Evolutionary conservation across 2,888 invertebrate genomes (phyloP).

Genomic region (Nebria brevicollis): DNA sequence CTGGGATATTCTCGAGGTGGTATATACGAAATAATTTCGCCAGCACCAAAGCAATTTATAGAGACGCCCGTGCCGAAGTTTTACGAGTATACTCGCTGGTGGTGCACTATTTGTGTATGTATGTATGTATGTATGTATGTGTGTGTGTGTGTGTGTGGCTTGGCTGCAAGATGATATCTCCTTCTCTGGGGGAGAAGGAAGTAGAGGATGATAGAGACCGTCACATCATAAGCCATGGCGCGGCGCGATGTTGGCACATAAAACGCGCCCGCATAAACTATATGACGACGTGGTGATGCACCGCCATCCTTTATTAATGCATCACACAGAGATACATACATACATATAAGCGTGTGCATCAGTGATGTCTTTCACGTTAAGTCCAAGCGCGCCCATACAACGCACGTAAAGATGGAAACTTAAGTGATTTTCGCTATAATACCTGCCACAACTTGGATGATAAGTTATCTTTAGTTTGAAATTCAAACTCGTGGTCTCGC

Average conservation of each 20-base stretch:
- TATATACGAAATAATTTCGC: slow-evolving; percentile 1
- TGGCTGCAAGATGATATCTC: slow-evolving; percentile 14
- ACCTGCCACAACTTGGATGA: not conserved
- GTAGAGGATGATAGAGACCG: slow-evolving; percentile 12
- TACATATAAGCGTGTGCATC: not conserved
- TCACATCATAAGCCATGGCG: slow-evolving; percentile 27
- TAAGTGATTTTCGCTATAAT: not conserved
- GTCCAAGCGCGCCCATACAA: not conserved
- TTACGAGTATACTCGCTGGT: not conserved
- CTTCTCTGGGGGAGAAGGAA: not conserved
- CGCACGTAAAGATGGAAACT: not conserved
- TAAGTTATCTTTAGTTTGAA: not conserved
- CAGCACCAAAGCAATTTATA: not conserved
- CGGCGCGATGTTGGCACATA: slow-evolving; percentile 14
- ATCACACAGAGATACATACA: not conserved
- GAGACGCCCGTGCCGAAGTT: not conserved
- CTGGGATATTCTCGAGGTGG: not conserved
- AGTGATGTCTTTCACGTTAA: not conserved
- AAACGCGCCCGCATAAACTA: slow-evolving; percentile 27
- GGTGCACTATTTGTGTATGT: not conserved
- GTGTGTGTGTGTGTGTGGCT: not conserved
- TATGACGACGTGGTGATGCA: slow-evolving; percentile 27
- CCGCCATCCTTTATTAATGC: slow-evolving; percentile 23
- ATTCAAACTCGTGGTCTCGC: not conserved
- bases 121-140: not conserved